These are phyloP conservation scores for Siniperca undulata DNA, from an alignment of 2,797 vertebrate species.

Conservation along the genomic window DNA sequence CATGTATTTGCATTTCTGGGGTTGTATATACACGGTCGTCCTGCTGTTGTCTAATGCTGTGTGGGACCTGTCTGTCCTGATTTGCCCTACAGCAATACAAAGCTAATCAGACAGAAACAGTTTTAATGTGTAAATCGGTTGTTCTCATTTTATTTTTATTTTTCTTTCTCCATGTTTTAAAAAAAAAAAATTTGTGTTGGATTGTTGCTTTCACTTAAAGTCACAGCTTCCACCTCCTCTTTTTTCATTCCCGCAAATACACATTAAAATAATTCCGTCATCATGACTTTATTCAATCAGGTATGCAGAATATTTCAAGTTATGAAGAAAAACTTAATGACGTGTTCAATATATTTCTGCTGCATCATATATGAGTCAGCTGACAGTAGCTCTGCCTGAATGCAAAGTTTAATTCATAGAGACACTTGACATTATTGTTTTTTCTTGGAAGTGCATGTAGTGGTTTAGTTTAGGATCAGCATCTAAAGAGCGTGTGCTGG, in stretches of 20 bases:
- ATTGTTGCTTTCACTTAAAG: background rate
- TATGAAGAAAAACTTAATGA: background rate
- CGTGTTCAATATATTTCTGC: background rate
- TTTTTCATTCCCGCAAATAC: background rate
- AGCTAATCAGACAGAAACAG: background rate
- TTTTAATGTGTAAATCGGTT: background rate
- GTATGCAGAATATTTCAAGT: background rate
- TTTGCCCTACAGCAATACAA: conserved; percentile 14
- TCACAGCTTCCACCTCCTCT: background rate
- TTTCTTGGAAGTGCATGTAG: background rate
- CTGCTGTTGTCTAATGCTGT: conserved; percentile 11
- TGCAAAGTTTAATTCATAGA: background rate
- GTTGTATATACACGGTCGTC: conserved; percentile 2
- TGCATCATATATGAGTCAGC: background rate
- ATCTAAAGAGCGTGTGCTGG: background rate
- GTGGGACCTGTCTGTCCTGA: background rate
- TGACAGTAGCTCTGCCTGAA: background rate
- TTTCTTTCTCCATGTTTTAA: background rate
- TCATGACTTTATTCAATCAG: background rate
- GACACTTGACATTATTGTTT: background rate
- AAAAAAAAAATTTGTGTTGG: background rate
- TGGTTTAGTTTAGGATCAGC: background rate
- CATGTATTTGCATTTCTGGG: conserved; percentile 14
- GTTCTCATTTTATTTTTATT: background rate
- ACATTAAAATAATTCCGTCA: background rate